These are phyloP conservation scores for Xylota sylvarum DNA, from an alignment of 2,888 invertebrate genomes.

Conservation along the genomic window DNA sequence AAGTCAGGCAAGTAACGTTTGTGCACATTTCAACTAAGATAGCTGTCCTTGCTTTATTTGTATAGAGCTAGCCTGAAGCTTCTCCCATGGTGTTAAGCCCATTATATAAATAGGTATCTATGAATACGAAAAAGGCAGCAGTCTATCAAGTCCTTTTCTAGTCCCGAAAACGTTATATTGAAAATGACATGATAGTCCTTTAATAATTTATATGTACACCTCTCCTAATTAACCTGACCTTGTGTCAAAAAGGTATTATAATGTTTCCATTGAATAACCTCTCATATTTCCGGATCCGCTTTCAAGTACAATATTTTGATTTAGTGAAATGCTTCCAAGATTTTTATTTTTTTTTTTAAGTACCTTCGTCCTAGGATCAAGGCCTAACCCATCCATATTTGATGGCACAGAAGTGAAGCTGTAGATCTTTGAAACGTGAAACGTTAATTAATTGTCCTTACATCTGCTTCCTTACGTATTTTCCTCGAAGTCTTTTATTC, in stretches of 20 bases:
- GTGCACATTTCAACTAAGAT: no score
- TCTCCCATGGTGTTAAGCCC: no score
- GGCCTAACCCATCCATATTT: slow-evolving; percentile 22
- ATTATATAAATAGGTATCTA: no score
- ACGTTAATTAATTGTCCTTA: slow-evolving; percentile 43
- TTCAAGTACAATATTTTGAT: slow-evolving; percentile 13
- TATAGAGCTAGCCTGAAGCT: no score
- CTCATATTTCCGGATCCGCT: background rate
- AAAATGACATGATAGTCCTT: background rate
- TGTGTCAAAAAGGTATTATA: background rate
- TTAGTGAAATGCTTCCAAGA: background rate
- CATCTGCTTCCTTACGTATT: slow-evolving; percentile 11
- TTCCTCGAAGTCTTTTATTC: background rate
- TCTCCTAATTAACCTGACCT: background rate
- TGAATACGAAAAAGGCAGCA: no score
- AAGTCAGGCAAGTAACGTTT: no score
- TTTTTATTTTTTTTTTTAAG: background rate
- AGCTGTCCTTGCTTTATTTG: no score
- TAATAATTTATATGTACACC: background rate
- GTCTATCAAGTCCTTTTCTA: background rate
- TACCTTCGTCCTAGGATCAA: slow-evolving; percentile 21
- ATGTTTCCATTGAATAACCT: background rate
- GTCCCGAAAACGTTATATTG: background rate
- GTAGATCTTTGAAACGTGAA: slow-evolving; percentile 21
- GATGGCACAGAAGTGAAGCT: background rate